These are phyloP conservation scores for Meghimatium bilineatum DNA, from an alignment of 2,888 invertebrate species.

Conservation along the genomic window DNA sequence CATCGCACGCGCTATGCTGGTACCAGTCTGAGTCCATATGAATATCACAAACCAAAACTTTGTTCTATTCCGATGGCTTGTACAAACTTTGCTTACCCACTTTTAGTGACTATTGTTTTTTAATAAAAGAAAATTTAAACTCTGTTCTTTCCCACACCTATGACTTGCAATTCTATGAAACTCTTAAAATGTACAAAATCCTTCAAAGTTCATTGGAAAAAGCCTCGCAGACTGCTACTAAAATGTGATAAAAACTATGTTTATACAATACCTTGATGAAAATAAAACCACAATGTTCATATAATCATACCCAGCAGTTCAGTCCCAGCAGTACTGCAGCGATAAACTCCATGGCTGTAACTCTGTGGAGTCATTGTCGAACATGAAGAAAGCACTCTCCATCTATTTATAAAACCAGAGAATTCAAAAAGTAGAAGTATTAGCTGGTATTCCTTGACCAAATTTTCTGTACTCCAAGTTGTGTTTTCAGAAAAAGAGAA, in stretches of 20 bases:
- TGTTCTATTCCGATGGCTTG: conserved; percentile 23
- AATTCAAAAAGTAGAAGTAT: conserved; percentile 48
- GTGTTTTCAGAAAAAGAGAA: background rate
- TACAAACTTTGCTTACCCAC: background rate
- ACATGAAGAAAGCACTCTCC: conserved; percentile 49
- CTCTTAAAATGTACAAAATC: background rate
- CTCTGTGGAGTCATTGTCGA: conserved; percentile 48
- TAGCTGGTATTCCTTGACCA: conserved; percentile 22
- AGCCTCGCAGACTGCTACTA: conserved; percentile 17
- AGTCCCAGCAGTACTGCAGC: conserved; percentile 45
- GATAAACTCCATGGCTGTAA: conserved; percentile 33
- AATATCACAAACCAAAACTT: conserved; percentile 29
- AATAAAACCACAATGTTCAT: conserved; percentile 44
- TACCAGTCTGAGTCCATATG: conserved; percentile 15
- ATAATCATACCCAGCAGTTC: conserved; percentile 45
- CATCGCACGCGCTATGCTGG: conserved; percentile 9
- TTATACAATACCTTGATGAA: conserved; percentile 48
- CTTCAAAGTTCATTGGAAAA: conserved; percentile 20
- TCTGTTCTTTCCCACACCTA: background rate
- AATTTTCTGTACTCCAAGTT: conserved; percentile 9
- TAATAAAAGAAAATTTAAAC: background rate
- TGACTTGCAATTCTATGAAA: background rate
- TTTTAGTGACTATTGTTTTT: background rate
- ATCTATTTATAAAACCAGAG: conserved; percentile 49
- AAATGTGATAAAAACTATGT: conserved; percentile 9